These are phyloP conservation scores for Cheilosia variabilis DNA, from an alignment of 2,888 invertebrate species.

Conservation along the genomic window DNA sequence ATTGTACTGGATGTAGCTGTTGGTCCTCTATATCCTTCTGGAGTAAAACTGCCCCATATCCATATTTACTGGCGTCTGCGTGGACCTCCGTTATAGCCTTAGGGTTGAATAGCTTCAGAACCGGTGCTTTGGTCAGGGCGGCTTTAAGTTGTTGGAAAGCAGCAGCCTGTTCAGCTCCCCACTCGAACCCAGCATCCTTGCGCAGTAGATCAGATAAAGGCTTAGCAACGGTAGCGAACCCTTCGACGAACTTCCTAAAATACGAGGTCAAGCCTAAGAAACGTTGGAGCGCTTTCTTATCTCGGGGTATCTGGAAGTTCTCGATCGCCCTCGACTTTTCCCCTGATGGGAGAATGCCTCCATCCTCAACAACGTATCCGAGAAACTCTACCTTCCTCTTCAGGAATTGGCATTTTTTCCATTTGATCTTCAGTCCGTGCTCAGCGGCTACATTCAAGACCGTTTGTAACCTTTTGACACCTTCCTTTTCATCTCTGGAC, in stretches of 20 bases:
- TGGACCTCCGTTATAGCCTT: constrained; percentile 46
- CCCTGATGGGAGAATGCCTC: background rate
- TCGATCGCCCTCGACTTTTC: constrained; percentile 9
- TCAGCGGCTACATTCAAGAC: background rate
- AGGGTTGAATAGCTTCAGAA: constrained; percentile 32
- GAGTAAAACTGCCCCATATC: constrained; percentile 48
- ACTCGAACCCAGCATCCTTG: background rate
- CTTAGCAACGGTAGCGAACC: constrained; percentile 49
- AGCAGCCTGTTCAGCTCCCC: background rate
- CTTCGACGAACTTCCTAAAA: constrained; percentile 46
- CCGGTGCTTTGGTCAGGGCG: constrained; percentile 11
- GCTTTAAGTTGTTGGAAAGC: constrained; percentile 68
- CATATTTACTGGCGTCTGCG: constrained; percentile 53
- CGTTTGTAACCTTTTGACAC: constrained; percentile 32
- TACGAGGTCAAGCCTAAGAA: constrained; percentile 23
- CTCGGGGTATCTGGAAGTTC: constrained; percentile 1
- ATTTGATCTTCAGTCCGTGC: constrained; percentile 13
- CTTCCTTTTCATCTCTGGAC: constrained; percentile 44
- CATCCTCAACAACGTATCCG: constrained; percentile 33
- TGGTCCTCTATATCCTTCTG: constrained; percentile 39
- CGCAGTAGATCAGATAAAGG: background rate
- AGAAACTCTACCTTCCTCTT: constrained; percentile 37
- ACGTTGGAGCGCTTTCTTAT: constrained; percentile 17
- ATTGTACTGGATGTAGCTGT: constrained; percentile 37
- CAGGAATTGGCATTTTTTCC: constrained; percentile 45